Conservation (phyloP, 1,140 invertebrate genomes). For the Cardiocondyla obscurior region DNA sequence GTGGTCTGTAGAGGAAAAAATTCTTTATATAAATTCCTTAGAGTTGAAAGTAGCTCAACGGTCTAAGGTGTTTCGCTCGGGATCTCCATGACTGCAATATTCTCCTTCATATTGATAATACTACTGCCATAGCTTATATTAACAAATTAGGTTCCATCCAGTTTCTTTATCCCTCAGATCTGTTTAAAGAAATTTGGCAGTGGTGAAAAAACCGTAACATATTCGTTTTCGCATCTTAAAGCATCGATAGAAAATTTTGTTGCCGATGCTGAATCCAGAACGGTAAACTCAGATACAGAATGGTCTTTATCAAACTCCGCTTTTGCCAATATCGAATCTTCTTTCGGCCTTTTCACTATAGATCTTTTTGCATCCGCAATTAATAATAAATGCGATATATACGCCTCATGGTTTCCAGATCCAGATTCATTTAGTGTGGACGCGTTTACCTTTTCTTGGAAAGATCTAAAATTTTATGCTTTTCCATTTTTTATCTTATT, state of each 20-base stretch:
- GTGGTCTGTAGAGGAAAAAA: neutral
- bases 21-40: neutral
- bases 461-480: conserved; percentile 56
- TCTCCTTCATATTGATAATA: neutral
- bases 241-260: neutral
- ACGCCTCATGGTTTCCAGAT: neutral
- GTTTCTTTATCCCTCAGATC: neutral
- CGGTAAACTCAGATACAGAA: neutral
- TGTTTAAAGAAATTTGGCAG: neutral
- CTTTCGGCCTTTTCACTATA: neutral
- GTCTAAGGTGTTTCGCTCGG: neutral
- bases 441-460: neutral
- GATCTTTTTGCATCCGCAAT: neutral
- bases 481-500: conserved; percentile 66
- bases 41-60: neutral
- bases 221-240: neutral
- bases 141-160: neutral
- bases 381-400: neutral
- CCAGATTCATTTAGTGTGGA: neutral
- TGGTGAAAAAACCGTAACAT: neutral
- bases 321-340: no score
- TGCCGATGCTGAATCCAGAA: neutral
- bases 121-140: neutral
- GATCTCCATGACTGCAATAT: neutral
- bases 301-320: neutral